phyloP scores from a whole-genome alignment of 37 sponge, comb jelly and placozoan species.

The Spongia lamella region DNA sequence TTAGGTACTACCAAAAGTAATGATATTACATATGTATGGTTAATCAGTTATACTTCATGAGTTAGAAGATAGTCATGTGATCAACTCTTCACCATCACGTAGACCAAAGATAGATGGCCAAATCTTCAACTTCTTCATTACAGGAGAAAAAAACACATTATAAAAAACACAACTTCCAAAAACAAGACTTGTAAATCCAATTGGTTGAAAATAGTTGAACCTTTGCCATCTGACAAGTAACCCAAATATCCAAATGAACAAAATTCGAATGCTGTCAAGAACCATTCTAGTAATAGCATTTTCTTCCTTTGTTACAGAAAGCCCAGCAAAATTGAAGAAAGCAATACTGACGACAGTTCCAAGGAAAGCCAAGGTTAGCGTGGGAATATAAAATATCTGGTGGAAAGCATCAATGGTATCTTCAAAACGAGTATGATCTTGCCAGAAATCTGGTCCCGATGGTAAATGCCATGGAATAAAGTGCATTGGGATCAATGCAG shows the following conservation, averaged over 20 bases:
- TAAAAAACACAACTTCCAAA: constrained; percentile 90
- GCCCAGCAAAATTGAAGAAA: constrained; percentile 95
- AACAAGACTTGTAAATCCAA: constrained; percentile 81
- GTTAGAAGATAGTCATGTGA: no score
- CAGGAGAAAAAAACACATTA: constrained; percentile 72
- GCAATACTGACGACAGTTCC: constrained; percentile 90
- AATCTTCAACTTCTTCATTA: no score
- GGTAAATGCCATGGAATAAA: constrained; percentile 93
- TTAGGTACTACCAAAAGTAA: no score
- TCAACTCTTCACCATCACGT: no score
- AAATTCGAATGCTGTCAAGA: constrained; percentile 85
- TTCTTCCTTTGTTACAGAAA: constrained; percentile 86
- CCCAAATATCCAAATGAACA: constrained; percentile 91
- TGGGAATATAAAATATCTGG: constrained; percentile 58
- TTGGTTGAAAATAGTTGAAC: constrained; percentile 78
- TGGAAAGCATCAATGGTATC: constrained; percentile 85
- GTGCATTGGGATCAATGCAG: constrained; percentile 89
- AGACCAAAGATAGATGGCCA: no score
- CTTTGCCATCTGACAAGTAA: constrained; percentile 82
- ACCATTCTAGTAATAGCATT: constrained; percentile 95
- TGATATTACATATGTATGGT: no score
- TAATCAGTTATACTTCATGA: no score
- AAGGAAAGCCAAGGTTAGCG: constrained; percentile 59
- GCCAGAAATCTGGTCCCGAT: constrained; percentile 65
- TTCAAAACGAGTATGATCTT: constrained; percentile 69